Conservation (phyloP, 2,797 vertebrate genomes). For the Botia almorhae region DNA sequence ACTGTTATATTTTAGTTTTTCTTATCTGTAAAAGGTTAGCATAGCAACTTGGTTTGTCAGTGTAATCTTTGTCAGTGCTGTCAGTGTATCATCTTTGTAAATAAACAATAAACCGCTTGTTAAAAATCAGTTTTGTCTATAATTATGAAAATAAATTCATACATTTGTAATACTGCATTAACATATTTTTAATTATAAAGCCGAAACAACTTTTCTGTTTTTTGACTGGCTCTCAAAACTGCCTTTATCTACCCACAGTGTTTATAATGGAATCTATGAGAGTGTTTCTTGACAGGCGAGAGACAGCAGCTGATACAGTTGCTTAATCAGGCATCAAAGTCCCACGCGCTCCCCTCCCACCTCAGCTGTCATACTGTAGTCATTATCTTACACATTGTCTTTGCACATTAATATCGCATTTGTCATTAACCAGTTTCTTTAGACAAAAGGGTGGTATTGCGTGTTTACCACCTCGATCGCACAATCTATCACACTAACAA, state of each 20-base stretch:
- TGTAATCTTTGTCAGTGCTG: no score
- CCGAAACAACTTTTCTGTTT: conserved; percentile 1
- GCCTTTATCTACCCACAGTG: conserved; percentile 44
- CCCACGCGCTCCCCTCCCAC: conserved; percentile 32
- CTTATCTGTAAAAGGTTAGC: no score
- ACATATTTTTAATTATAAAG: background rate
- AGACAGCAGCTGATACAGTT: conserved; percentile 46
- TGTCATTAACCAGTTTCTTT: conserved; percentile 23
- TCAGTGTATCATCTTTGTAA: background rate
- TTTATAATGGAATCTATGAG: conserved; percentile 41
- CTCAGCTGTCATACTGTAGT: conserved; percentile 37
- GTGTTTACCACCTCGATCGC: background rate
- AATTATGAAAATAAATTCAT: background rate
- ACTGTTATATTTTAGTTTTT: no score
- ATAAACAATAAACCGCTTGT: background rate
- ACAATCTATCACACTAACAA: background rate
- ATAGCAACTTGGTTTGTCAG: no score
- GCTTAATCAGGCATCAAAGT: conserved; percentile 46
- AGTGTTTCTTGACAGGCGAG: conserved; percentile 43
- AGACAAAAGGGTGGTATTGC: conserved; percentile 2
- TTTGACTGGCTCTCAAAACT: conserved; percentile 4
- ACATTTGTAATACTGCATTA: background rate
- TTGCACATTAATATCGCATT: conserved; percentile 33
- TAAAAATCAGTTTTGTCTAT: background rate
- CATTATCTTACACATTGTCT: conserved; percentile 45